Percentiles rank a stretch among this genome's conserved stretches.
Conservation (phyloP, 2,888 invertebrate species). For the Amphipyra tragopoginis region DNA sequence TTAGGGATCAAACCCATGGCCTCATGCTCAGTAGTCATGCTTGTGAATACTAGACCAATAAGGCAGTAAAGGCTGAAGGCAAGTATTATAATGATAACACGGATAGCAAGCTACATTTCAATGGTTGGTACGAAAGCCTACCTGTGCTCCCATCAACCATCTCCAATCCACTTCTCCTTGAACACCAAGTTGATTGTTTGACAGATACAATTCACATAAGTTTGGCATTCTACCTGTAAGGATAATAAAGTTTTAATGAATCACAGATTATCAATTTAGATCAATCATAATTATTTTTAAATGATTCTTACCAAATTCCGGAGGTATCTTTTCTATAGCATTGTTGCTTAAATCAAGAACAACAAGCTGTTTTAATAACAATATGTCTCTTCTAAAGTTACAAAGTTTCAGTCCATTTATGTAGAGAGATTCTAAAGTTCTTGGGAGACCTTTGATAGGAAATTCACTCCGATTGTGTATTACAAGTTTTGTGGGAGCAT, state of each 20-base stretch:
- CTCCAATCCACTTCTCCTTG: constrained; percentile 90
- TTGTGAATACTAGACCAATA: too few species aligned
- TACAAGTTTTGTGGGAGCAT: constrained; percentile 87
- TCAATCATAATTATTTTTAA: neutral
- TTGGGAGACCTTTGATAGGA: constrained; percentile 93
- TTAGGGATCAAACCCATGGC: too few species aligned
- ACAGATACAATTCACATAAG: constrained; percentile 91
- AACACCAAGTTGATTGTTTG: constrained; percentile 91
- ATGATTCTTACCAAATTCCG: constrained; percentile 90
- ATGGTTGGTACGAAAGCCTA: constrained; percentile 40
- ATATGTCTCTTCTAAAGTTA: constrained; percentile 92
- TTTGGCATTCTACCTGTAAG: constrained; percentile 86
- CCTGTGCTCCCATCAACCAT: constrained; percentile 90
- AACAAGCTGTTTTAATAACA: constrained; percentile 91
- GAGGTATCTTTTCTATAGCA: constrained; percentile 92
- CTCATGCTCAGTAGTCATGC: too few species aligned
- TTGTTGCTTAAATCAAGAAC: constrained; percentile 93
- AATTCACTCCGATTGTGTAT: constrained; percentile 92
- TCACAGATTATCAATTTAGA: neutral
- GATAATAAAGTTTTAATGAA: constrained; percentile 29
- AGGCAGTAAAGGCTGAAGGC: too few species aligned
- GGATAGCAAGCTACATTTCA: too few species aligned
- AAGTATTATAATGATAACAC: too few species aligned
- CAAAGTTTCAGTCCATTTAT: constrained; percentile 91
- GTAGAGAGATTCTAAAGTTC: constrained; percentile 91